A percentile compares a stretch with the other conserved stretches of the same genome.
Conservation (phyloP, 2,888 invertebrate species). For the Epistrophella euchroma region DNA sequence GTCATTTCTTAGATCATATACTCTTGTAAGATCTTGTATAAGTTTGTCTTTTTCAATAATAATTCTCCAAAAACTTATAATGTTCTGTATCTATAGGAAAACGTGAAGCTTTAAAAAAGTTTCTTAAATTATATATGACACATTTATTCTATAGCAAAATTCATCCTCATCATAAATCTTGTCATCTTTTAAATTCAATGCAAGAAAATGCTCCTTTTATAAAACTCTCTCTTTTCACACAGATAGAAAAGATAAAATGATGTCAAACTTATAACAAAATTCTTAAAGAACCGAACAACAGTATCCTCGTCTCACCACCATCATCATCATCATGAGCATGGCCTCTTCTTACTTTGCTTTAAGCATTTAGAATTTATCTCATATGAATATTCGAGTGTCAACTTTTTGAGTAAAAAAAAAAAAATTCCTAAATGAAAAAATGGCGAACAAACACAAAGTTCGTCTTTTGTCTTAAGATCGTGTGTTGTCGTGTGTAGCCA, state of each 20-base stretch:
- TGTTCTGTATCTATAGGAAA: not conserved
- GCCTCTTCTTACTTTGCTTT: slow-evolving; percentile 1
- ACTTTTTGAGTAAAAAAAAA: slow-evolving; percentile 36
- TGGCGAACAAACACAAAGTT: slow-evolving; percentile 51
- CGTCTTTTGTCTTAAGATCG: slow-evolving; percentile 39
- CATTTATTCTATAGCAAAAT: slow-evolving; percentile 2
- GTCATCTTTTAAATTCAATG: slow-evolving; percentile 41
- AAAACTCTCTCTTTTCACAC: slow-evolving; percentile 19
- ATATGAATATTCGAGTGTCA: slow-evolving; percentile 62
- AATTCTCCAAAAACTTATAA: not conserved
- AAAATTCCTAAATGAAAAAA: slow-evolving; percentile 8
- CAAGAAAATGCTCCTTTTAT: slow-evolving; percentile 18
- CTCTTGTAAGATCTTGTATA: not conserved
- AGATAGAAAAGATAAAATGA: slow-evolving; percentile 40
- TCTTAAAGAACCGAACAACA: slow-evolving; percentile 29
- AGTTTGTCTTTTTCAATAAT: not conserved
- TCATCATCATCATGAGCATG: not conserved
- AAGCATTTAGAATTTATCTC: slow-evolving; percentile 51
- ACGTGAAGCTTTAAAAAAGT: not conserved
- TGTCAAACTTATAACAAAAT: slow-evolving; percentile 47
- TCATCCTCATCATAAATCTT: slow-evolving; percentile 20
- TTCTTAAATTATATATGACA: not conserved
- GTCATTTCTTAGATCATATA: not conserved
- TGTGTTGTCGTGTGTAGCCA: slow-evolving; percentile 16
- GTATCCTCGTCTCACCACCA: slow-evolving; percentile 9